Conservation (phyloP, 1,140 invertebrate genomes). For the Calliopsis andreniformis region DNA sequence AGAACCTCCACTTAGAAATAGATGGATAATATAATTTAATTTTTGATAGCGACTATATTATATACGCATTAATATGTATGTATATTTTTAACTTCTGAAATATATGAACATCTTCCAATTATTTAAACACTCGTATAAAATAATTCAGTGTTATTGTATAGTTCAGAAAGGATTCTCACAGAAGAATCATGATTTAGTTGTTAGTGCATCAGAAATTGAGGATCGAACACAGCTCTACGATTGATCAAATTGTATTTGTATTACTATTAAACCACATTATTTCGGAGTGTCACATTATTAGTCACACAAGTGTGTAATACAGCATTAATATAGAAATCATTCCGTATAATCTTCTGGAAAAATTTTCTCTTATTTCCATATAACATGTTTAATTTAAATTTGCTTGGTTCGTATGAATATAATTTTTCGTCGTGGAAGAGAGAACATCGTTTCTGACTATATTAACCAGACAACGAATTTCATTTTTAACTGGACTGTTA, state of each 20-base stretch:
- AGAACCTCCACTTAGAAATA: too few relatives aligned
- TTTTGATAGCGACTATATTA: too few relatives aligned
- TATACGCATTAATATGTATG: too few relatives aligned
- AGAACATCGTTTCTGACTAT: neutral
- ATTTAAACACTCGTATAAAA: too few relatives aligned
- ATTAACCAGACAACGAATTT: slow-evolving; percentile 1
- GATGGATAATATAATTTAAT: too few relatives aligned
- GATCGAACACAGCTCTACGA: neutral
- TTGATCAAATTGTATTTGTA: slow-evolving; percentile 6
- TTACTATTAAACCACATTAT: neutral
- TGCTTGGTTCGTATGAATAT: neutral
- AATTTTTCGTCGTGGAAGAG: neutral
- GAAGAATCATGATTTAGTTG: neutral
- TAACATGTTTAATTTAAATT: neutral
- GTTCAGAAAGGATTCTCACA: neutral
- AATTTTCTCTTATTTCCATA: too few relatives aligned
- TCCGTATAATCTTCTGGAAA: too few relatives aligned
- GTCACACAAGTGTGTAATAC: too few relatives aligned
- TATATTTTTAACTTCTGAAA: too few relatives aligned
- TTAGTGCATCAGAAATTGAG: neutral
- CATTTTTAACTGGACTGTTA: neutral
- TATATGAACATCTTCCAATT: too few relatives aligned
- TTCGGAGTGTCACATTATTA: too few relatives aligned
- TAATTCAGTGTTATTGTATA: neutral
- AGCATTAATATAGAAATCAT: neutral